Evolutionary conservation across 1,140 invertebrate genomes (phyloP), one percentile per base, ranked within the genome.

Genomic region (Adoxophyes honmai): DNA sequence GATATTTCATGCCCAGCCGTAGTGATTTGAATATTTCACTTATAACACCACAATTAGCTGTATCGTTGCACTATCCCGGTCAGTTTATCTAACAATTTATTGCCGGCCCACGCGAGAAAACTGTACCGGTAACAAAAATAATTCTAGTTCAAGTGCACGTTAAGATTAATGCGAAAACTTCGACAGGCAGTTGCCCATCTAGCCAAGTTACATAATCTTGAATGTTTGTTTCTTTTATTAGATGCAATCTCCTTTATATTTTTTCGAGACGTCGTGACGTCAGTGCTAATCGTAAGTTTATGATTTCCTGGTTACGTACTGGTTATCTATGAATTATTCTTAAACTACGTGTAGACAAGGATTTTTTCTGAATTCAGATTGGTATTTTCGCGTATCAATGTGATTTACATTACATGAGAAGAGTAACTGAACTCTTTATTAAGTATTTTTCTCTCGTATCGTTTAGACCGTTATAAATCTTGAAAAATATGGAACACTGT

Each of bases 71-170:
- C 36, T 37, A 35, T 14, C 7, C n/a, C 34, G 36, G 15, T 15
- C 21, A 34, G 61, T 65, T 62, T 64, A 62, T 56, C 59, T 52
- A 14, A 44, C 34, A 61, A 65, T 71, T 71, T 68, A 71, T 62
- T 63, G 54, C 52, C 59, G 34, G 55, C 68, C 65, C 59, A 68
- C 68, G 63, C 65, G 36, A 42, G 44, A 48, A 48, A 48, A 48
- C 21, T 15, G 39, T 44, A 16, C 8, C 10, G 15, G 39, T 33
- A 44, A 44, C 42, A 18, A 48, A 48, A 48, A 48, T 48, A 48
- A 0, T 51, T 57, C 55, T 36, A 42, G 55, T 57, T 57, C 55
- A 57, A 57, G 55, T 35, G 39, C 44, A 42, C 7, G 36, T 51
- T 36, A 57, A 57, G 34, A 51, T 14, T 37, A 48, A 44, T 16